Percentiles rank a stretch among this genome's conserved stretches.
Conservation (phyloP, 2,113 vertebrate species). For the Callospermophilus lateralis region DNA sequence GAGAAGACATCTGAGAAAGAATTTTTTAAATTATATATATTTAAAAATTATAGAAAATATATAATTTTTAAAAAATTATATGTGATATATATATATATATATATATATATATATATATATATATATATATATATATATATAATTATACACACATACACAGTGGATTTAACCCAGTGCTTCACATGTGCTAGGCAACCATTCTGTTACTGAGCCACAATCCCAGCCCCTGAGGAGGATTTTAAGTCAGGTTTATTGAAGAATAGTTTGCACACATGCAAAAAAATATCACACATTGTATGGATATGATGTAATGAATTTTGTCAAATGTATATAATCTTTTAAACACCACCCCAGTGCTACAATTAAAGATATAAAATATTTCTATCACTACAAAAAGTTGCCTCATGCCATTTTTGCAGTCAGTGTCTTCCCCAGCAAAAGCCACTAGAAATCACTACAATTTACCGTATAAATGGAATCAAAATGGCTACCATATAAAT, state of each 20-base stretch:
- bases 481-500: not conserved
- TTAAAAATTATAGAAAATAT: no score
- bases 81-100: no score
- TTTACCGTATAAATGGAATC: not conserved
- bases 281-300: constrained; percentile 2
- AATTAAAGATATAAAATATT: constrained; percentile 1
- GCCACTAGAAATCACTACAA: not conserved
- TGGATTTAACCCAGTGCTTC: no score
- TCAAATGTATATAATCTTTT: not conserved
- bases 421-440: not conserved
- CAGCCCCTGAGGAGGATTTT: no score
- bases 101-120: no score
- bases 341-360: not conserved
- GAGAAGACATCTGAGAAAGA: no score
- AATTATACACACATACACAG: no score
- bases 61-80: no score
- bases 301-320: not conserved
- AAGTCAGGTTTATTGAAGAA: constrained; percentile 1
- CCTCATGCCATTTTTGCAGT: not conserved
- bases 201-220: no score
- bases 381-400: not conserved
- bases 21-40: no score
- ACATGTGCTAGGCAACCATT: no score
- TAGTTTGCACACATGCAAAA: not conserved
- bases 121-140: no score